Evolutionary conservation across 2,888 invertebrate genomes (phyloP).

Genomic region (Phengaris arion): DNA sequence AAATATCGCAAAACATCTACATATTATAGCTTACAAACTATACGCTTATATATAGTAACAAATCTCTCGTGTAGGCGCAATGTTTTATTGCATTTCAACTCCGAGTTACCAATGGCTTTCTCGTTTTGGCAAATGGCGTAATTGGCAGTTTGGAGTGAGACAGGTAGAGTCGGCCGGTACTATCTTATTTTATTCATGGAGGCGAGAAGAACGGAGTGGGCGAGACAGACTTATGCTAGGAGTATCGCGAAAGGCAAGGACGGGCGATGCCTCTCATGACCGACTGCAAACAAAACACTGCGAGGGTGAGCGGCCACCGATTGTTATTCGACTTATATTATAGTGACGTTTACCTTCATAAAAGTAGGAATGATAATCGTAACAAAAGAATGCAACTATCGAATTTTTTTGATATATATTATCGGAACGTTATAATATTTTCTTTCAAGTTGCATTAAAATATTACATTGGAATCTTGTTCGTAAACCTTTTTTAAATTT

Average conservation of each 20-base stretch:
- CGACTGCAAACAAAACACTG: conserved; percentile 61
- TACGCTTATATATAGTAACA: conserved; percentile 55
- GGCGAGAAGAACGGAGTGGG: conserved; percentile 50
- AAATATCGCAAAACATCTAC: conserved; percentile 58
- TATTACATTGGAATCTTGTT: not conserved
- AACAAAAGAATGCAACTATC: conserved; percentile 61
- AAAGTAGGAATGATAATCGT: conserved; percentile 55
- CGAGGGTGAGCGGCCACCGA: conserved; percentile 62
- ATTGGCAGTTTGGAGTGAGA: conserved; percentile 51
- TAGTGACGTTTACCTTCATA: conserved; percentile 55
- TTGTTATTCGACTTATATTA: conserved; percentile 63
- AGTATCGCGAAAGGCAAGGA: conserved; percentile 56
- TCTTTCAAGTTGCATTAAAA: not conserved
- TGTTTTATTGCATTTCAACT: conserved; percentile 66
- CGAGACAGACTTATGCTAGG: conserved; percentile 55
- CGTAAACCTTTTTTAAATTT: not conserved
- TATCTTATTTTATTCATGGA: conserved; percentile 70
- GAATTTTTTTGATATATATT: not conserved
- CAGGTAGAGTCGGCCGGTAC: conserved; percentile 55
- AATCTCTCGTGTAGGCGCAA: conserved; percentile 61
- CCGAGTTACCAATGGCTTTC: conserved; percentile 46
- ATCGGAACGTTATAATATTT: conserved; percentile 1
- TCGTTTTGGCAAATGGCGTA: conserved; percentile 47
- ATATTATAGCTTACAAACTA: conserved; percentile 50
- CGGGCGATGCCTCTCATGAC: conserved; percentile 50